Conservation (phyloP, 2,888 invertebrate species). For the Noctua pronuba region DNA sequence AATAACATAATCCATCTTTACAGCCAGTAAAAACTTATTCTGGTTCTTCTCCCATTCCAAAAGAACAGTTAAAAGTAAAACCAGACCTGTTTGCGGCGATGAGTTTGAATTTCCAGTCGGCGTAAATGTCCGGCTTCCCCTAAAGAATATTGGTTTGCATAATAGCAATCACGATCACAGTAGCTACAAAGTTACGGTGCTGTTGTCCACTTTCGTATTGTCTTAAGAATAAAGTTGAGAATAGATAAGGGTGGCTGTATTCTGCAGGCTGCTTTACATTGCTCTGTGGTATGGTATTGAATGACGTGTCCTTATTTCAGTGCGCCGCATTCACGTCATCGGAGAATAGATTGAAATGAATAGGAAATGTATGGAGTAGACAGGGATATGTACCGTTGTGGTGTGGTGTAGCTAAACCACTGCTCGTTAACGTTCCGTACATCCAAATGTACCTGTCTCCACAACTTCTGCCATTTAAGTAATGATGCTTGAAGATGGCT, state of each 20-base stretch:
- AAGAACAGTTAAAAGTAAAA: slow-evolving; percentile 38
- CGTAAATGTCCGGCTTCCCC: slow-evolving; percentile 65
- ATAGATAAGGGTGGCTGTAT: slow-evolving; percentile 47
- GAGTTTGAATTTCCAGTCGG: slow-evolving; percentile 52
- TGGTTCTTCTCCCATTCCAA: slow-evolving; percentile 3
- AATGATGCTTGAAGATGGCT: slow-evolving; percentile 18
- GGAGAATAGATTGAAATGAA: slow-evolving; percentile 70
- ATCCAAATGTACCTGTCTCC: slow-evolving; percentile 31
- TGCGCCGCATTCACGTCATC: slow-evolving; percentile 75
- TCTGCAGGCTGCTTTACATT: slow-evolving; percentile 64
- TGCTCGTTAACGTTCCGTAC: slow-evolving; percentile 52
- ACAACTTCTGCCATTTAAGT: slow-evolving; percentile 19
- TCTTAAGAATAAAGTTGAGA: slow-evolving; percentile 65
- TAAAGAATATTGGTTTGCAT: slow-evolving; percentile 70
- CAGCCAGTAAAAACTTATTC: slow-evolving; percentile 7
- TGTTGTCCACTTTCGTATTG: slow-evolving; percentile 55
- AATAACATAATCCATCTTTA: slow-evolving; percentile 51
- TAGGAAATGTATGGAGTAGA: slow-evolving; percentile 65
- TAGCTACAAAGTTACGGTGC: slow-evolving; percentile 60
- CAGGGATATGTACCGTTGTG: slow-evolving; percentile 49
- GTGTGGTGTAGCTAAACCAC: slow-evolving; percentile 41
- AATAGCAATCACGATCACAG: slow-evolving; percentile 66
- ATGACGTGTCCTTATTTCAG: slow-evolving; percentile 85
- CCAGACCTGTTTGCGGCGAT: slow-evolving; percentile 22
- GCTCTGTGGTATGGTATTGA: slow-evolving; percentile 79